Conservation (phyloP, 2,797 vertebrate species). For the Smutsia gigantea region DNA sequence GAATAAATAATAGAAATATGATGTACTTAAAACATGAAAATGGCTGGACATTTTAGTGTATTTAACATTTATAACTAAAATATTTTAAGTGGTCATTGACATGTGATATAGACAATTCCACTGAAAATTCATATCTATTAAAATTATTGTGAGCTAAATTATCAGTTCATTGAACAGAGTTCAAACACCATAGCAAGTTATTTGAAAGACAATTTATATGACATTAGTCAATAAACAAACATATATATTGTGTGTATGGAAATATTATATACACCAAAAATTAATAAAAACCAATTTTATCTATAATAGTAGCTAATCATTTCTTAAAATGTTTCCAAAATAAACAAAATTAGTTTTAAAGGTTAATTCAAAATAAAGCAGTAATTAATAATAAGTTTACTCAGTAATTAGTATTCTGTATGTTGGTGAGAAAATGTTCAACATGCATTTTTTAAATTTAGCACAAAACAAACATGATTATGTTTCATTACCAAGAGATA, state of each 20-base stretch:
- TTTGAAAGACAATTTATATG: conserved; percentile 21
- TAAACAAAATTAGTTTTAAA: conserved; percentile 56
- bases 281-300: neutral
- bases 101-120: conserved; percentile 32
- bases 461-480: conserved; percentile 70
- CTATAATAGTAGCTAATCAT: neutral
- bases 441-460: conserved; percentile 65
- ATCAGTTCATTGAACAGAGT: neutral
- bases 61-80: neutral
- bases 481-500: conserved; percentile 55
- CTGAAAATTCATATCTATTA: conserved; percentile 58
- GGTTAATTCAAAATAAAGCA: conserved; percentile 58
- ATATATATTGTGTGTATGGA: neutral
- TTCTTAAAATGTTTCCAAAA: neutral
- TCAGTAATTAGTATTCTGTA: conserved; percentile 54
- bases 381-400: conserved; percentile 45
- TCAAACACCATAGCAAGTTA: neutral
- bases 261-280: neutral
- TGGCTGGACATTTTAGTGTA: neutral
- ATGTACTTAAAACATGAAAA: conserved; percentile 18
- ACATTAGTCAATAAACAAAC: conserved; percentile 10
- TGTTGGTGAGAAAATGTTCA: conserved; percentile 64
- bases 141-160: conserved; percentile 30
- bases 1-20: conserved; percentile 48
- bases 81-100: neutral